Percentiles rank a stretch among this genome's conserved stretches.
Evolutionary conservation across 2,888 invertebrate species (phyloP).

Genomic region (Corbicula japonica): DNA sequence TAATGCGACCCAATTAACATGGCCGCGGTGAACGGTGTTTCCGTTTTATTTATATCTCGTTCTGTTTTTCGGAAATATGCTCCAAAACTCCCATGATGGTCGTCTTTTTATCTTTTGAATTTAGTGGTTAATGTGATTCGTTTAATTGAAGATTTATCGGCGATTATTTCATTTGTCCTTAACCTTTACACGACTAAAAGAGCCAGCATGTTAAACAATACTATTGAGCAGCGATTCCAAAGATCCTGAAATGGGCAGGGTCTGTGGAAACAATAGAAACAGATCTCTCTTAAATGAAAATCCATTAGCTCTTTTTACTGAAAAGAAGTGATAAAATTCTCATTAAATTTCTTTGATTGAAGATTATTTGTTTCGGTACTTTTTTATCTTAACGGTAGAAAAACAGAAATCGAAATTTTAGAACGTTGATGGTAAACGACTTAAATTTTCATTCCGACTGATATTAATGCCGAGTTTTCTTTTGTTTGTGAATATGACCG

Average conservation of each 20-base stretch:
- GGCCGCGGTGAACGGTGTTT: neutral
- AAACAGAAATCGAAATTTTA: neutral
- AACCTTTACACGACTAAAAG: neutral
- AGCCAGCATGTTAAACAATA: neutral
- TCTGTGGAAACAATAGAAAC: too few relatives aligned
- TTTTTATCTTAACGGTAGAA: neutral
- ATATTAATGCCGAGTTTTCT: too few relatives aligned
- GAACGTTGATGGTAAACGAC: neutral
- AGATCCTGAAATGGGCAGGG: too few relatives aligned
- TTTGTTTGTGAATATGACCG: too few relatives aligned
- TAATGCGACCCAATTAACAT: neutral
- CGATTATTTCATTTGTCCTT: neutral
- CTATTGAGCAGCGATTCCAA: too few relatives aligned
- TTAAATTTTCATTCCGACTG: neutral
- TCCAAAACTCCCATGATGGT: too few relatives aligned
- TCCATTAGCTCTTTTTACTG: neutral
- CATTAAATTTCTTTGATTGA: slow-evolving; percentile 1
- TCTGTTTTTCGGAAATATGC: neutral
- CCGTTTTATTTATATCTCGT: neutral
- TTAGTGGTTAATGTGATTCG: neutral
- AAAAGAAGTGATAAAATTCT: slow-evolving; percentile 7
- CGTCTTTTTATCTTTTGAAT: too few relatives aligned
- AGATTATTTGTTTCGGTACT: neutral
- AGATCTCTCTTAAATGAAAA: neutral
- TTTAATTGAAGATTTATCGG: neutral